phyloP scores from a whole-genome alignment of 2,797 vertebrate species.

The Danio kyathit region DNA sequence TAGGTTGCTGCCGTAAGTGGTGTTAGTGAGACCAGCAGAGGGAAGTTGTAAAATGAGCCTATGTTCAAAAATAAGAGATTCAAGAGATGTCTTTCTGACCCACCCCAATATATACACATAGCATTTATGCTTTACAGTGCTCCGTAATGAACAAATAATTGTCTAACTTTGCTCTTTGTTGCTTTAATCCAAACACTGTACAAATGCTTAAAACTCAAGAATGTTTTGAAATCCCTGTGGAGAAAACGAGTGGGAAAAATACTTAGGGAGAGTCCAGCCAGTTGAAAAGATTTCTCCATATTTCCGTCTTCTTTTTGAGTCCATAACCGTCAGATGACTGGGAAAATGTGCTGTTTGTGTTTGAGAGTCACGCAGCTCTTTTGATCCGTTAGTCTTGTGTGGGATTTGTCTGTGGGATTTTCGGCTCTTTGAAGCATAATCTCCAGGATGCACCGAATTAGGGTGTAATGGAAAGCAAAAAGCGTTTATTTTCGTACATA shows the following conservation, averaged over 20 bases:
- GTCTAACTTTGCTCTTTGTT: background rate
- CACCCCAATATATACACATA: too few species aligned
- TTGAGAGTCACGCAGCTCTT: slow-evolving; percentile 27
- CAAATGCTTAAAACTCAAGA: background rate
- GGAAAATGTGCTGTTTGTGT: slow-evolving; percentile 37
- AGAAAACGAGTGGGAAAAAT: background rate
- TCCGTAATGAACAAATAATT: background rate
- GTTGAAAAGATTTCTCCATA: background rate
- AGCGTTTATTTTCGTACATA: slow-evolving; percentile 23
- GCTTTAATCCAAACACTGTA: background rate
- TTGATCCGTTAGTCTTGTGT: slow-evolving; percentile 37
- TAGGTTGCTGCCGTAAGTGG: too few species aligned
- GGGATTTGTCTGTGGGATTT: slow-evolving; percentile 51
- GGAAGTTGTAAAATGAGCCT: too few species aligned
- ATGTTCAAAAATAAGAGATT: too few species aligned
- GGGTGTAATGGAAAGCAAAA: slow-evolving; percentile 47
- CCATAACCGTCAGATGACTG: background rate
- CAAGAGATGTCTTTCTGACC: too few species aligned
- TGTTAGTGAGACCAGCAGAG: too few species aligned
- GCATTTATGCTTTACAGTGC: too few species aligned
- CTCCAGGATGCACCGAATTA: slow-evolving; percentile 30
- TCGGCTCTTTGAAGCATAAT: slow-evolving; percentile 50
- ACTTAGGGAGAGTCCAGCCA: slow-evolving; percentile 1
- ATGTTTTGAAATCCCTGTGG: slow-evolving; percentile 2
- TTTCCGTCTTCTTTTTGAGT: background rate